Percentiles rank a stretch among this genome's conserved stretches.
Evolutionary conservation across 2,888 invertebrate genomes (phyloP).

Genomic region (Caenorhabditis panamensis): DNA sequence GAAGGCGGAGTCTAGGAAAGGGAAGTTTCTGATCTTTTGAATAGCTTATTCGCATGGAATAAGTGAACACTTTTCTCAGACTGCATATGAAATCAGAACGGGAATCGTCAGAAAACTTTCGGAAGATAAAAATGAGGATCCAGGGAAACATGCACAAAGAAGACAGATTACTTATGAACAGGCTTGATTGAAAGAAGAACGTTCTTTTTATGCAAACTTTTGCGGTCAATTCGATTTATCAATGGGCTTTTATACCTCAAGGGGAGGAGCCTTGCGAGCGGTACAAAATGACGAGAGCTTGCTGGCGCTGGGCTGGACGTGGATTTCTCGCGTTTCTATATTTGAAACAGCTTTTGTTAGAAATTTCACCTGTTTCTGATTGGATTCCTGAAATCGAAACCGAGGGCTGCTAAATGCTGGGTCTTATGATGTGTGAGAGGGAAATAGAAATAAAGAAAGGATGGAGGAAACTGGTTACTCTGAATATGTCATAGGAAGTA

Average conservation of each 20-base stretch:
- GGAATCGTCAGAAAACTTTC: not conserved
- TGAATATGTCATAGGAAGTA: slow-evolving; percentile 35
- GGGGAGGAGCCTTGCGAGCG: slow-evolving; percentile 39
- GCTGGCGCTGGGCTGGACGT: slow-evolving; percentile 22
- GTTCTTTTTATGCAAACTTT: not conserved
- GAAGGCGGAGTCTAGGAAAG: not conserved
- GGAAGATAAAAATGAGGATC: not conserved
- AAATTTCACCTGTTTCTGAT: slow-evolving; percentile 49
- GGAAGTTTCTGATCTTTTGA: not conserved
- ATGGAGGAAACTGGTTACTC: slow-evolving; percentile 16
- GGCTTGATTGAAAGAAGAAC: not conserved
- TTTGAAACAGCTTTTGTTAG: slow-evolving; percentile 34
- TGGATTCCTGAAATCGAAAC: slow-evolving; percentile 21
- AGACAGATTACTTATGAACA: not conserved
- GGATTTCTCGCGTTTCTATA: slow-evolving; percentile 43
- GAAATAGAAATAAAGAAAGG: slow-evolving; percentile 1
- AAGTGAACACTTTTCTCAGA: not conserved
- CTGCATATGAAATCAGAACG: not conserved
- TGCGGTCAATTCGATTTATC: slow-evolving; percentile 18
- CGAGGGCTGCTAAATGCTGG: slow-evolving; percentile 3
- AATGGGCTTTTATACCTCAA: slow-evolving; percentile 40
- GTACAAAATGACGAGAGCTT: slow-evolving; percentile 38
- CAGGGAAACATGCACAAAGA: not conserved
- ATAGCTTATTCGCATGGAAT: not conserved
- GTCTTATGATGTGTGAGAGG: slow-evolving; percentile 21